Conservation (phyloP, 1,140 invertebrate species). For the Drosophila melanogaster region DNA sequence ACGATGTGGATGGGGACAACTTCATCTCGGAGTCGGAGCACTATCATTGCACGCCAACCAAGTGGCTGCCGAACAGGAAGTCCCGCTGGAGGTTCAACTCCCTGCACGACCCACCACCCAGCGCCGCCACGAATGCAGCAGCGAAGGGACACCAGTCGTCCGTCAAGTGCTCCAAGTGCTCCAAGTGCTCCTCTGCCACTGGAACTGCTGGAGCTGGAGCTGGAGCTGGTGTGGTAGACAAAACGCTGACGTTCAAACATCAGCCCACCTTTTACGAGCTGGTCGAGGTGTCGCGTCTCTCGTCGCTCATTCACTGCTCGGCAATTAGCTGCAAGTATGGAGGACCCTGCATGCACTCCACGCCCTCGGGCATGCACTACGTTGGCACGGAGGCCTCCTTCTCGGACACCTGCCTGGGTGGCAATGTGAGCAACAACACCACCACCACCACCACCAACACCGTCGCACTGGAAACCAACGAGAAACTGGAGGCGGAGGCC, state of each 20-base stretch:
- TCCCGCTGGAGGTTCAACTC: conserved; percentile 62
- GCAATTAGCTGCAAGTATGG: conserved; percentile 73
- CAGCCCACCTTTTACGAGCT: conserved; percentile 79
- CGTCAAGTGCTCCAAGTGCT: conserved; percentile 42
- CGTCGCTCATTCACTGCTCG: conserved; percentile 70
- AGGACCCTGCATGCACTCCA: conserved; percentile 56
- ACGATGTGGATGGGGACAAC: conserved; percentile 74
- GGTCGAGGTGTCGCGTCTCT: conserved; percentile 77
- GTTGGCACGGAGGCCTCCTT: conserved; percentile 60
- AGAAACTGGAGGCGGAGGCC: conserved; percentile 24
- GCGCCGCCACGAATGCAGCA: conserved; percentile 7
- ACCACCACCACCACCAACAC: background rate
- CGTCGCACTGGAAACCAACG: conserved; percentile 5
- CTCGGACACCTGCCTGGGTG: conserved; percentile 65
- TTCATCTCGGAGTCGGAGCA: conserved; percentile 82
- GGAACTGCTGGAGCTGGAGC: background rate
- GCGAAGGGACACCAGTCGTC: conserved; percentile 23
- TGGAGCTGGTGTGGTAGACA: conserved; percentile 31
- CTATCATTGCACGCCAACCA: conserved; percentile 75
- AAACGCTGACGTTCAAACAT: conserved; percentile 62
- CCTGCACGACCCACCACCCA: conserved; percentile 31
- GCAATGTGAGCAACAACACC: conserved; percentile 9
- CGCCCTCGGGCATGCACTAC: conserved; percentile 58
- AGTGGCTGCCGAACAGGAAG: conserved; percentile 72
- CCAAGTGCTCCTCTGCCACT: conserved; percentile 8